A percentile compares a stretch with the other conserved stretches of the same genome.
Evolutionary conservation across 2,888 invertebrate species (phyloP).

Genomic region (Tryphoninae sp.): DNA sequence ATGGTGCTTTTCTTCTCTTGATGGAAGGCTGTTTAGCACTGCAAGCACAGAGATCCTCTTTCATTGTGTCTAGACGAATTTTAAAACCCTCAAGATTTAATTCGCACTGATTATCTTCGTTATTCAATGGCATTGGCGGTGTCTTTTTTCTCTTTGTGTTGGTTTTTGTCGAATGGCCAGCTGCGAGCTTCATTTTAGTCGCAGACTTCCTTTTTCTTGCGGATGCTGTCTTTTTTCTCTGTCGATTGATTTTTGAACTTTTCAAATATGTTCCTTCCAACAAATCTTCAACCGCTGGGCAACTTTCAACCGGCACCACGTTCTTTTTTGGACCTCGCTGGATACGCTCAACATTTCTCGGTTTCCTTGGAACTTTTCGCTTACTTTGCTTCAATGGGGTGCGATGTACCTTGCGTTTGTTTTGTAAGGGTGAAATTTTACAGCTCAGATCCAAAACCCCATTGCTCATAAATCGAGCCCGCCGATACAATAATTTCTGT

Average conservation of each 20-base stretch:
- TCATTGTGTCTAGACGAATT: not conserved
- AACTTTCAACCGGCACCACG: no score
- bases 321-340: no score
- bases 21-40: no score
- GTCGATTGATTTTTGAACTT: no score
- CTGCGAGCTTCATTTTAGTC: no score
- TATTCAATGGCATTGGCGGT: not conserved
- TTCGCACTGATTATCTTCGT: not conserved
- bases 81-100: no score
- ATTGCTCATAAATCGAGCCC: not conserved
- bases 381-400: not conserved
- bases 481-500: not conserved
- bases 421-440: not conserved
- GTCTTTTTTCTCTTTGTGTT: not conserved
- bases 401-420: not conserved
- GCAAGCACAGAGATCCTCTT: not conserved
- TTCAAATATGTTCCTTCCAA: no score
- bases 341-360: not conserved
- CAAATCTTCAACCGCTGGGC: no score
- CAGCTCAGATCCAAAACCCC: constrained; percentile 5
- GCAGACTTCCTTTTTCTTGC: no score
- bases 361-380: not conserved
- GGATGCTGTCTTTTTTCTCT: no score
- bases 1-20: no score
- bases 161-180: not conserved